A percentile compares a stretch with the other conserved stretches of the same genome.
Evolutionary conservation across 92 coral and sea anemone genomes (phyloP).

Genomic region (Epizoanthus stellaris): DNA sequence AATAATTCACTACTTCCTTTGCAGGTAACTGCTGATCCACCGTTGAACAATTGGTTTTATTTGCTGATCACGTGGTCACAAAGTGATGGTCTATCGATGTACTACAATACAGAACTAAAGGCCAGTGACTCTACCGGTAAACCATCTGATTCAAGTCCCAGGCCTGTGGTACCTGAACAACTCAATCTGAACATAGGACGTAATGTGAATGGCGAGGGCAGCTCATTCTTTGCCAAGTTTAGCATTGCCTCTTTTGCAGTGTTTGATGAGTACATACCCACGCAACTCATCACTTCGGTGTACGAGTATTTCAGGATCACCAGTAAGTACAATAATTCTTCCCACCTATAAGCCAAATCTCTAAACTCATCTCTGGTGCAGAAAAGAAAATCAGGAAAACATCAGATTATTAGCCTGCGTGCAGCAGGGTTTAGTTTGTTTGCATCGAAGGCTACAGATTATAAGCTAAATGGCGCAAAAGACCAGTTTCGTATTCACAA

Average conservation of each 20-base stretch:
- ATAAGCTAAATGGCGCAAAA: too few relatives aligned
- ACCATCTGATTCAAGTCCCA: constrained; percentile 49
- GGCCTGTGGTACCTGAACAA: constrained; percentile 65
- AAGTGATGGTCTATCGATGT: constrained; percentile 83
- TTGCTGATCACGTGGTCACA: constrained; percentile 81
- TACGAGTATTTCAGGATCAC: constrained; percentile 71
- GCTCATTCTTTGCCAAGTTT: constrained; percentile 83
- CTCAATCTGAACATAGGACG: constrained; percentile 89
- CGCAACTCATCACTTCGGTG: constrained; percentile 62
- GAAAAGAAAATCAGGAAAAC: background rate
- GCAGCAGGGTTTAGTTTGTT: too few relatives aligned
- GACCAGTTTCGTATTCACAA: too few relatives aligned
- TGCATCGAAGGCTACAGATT: too few relatives aligned
- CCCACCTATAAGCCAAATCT: background rate
- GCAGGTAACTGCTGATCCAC: constrained; percentile 69
- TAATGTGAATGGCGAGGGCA: constrained; percentile 79
- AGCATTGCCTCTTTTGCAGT: constrained; percentile 83
- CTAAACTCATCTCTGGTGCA: too few relatives aligned
- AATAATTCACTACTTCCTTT: background rate
- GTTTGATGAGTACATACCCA: constrained; percentile 76
- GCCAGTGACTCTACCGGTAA: constrained; percentile 58
- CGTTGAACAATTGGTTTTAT: constrained; percentile 75
- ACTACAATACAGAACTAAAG: constrained; percentile 70
- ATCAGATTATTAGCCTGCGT: too few relatives aligned
- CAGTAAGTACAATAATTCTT: constrained; percentile 55